Base-by-base conservation (phyloP, 2,888 invertebrate species). In the Heliconius charithonia region DNA sequence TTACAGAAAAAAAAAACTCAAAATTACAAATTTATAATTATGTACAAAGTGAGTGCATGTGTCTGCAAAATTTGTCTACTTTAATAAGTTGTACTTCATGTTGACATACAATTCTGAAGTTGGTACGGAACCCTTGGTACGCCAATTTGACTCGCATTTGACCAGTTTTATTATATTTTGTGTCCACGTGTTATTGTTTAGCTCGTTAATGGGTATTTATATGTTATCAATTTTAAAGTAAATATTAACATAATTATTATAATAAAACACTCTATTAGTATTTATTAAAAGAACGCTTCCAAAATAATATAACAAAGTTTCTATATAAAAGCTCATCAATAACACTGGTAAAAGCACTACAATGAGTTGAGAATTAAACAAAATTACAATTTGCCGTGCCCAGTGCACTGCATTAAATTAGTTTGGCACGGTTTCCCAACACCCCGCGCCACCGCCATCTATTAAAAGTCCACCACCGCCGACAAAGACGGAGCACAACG, bases 401-500 rank as follows among this genome's bases (percentile, higher is more conserved):
- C 82, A 77, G 79, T 73, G 75, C 81, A 81, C 75, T 81, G 75
- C 51, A 77, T 79, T 56, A 78, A 81, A 80, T 80, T 81, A 76
- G 80, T 80, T 75, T 75, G 56, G 79, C 79, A 80, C 63, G 76
- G 72, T 78, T 76, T 79, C 76, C 76, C 45, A 72, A 80, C 82
- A 82, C 79, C 82, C 82, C 75, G 79, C 80, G 80, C 80, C 81
- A 80, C 80, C 73, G 72, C 83, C 81, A 81, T 83, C 82, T 82
- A 83, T 81, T 82, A 84, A 82, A 83, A 84, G 83, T 84, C 82
- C 83, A 88, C 88, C 87, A 85, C 87, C 87, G 85, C 88, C 91
- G 94, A 95, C 89, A 89, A 91, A 91, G 95, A 95, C 89, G 86
- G 92, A 88, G 88, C 87, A 93, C 85, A 85, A 89, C 88, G 86